Evolutionary conservation across 2,888 invertebrate species (phyloP).

Genomic region (Rotaria macrura): DNA sequence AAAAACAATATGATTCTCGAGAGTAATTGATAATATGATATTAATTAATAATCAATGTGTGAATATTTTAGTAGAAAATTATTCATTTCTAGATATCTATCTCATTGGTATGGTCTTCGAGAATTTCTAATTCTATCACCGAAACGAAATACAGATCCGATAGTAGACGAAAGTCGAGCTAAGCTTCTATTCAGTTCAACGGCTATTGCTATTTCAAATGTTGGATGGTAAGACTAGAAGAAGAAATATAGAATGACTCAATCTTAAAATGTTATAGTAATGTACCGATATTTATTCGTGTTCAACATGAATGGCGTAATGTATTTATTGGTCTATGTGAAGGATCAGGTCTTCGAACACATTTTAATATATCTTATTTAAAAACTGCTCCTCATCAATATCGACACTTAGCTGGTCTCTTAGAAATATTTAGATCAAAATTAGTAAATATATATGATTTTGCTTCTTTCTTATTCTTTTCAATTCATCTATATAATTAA

Average conservation of each 20-base stretch:
- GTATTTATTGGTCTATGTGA: conserved; percentile 65
- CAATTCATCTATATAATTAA: background rate
- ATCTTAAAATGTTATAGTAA: conserved; percentile 53
- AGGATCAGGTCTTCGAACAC: conserved; percentile 65
- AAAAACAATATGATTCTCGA: too few relatives aligned
- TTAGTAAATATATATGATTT: conserved; percentile 52
- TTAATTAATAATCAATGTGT: too few relatives aligned
- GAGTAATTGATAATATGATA: too few relatives aligned
- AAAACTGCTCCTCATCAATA: conserved; percentile 68
- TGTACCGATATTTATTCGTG: conserved; percentile 75
- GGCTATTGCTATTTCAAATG: conserved; percentile 70
- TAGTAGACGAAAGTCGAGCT: conserved; percentile 54
- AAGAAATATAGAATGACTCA: conserved; percentile 21
- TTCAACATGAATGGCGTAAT: conserved; percentile 68
- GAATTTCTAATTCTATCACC: conserved; percentile 70
- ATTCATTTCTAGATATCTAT: conserved; percentile 21
- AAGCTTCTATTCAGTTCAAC: conserved; percentile 70
- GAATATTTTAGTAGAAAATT: too few relatives aligned
- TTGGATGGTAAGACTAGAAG: conserved; percentile 56
- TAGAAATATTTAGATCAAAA: conserved; percentile 78
- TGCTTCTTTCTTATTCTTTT: background rate
- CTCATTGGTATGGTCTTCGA: conserved; percentile 62
- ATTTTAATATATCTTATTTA: conserved; percentile 78
- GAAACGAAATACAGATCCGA: conserved; percentile 51
- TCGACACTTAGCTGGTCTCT: conserved; percentile 65